Percentiles rank a stretch among this genome's conserved stretches.
Evolutionary conservation across 2,797 vertebrate species (phyloP).

Genomic region (Sebastes miniatus): DNA sequence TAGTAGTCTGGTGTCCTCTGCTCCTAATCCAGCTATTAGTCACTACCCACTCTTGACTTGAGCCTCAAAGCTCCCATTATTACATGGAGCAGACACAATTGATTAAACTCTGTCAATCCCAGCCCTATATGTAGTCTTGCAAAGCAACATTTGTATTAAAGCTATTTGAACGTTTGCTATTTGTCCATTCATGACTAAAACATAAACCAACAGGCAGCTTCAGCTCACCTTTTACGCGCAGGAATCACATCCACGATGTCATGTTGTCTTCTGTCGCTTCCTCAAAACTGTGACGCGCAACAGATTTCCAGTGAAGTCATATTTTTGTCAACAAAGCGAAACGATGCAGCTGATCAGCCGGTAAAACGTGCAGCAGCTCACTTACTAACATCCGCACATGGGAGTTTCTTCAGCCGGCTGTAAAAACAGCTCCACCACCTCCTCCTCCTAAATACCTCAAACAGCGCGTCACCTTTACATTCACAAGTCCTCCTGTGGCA

Average conservation of each 20-base stretch:
- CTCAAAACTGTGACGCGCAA: neutral
- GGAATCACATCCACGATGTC: neutral
- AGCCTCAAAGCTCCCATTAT: conserved; percentile 22
- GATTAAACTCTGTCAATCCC: conserved; percentile 7
- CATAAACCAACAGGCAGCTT: neutral
- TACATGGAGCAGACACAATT: neutral
- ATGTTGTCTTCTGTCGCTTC: neutral
- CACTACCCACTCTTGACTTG: conserved; percentile 24
- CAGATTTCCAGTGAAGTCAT: neutral
- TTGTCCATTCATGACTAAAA: neutral
- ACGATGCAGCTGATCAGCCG: conserved; percentile 11
- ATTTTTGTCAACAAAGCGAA: neutral
- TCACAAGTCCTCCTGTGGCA: neutral
- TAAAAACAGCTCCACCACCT: neutral
- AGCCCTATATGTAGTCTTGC: neutral
- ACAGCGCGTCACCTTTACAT: neutral
- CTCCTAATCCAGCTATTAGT: conserved; percentile 53
- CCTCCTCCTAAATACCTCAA: neutral
- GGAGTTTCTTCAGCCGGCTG: conserved; percentile 11
- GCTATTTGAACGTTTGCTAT: neutral
- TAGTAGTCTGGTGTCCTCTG: neutral
- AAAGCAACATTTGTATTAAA: neutral
- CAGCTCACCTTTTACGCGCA: conserved; percentile 12
- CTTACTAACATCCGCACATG: neutral
- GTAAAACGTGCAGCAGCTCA: conserved; percentile 28